A percentile compares a stretch with the other conserved stretches of the same genome.
These are phyloP conservation scores for Caenorhabditis tropicalis DNA, from an alignment of 1,140 invertebrate species.

Conservation along the genomic window DNA sequence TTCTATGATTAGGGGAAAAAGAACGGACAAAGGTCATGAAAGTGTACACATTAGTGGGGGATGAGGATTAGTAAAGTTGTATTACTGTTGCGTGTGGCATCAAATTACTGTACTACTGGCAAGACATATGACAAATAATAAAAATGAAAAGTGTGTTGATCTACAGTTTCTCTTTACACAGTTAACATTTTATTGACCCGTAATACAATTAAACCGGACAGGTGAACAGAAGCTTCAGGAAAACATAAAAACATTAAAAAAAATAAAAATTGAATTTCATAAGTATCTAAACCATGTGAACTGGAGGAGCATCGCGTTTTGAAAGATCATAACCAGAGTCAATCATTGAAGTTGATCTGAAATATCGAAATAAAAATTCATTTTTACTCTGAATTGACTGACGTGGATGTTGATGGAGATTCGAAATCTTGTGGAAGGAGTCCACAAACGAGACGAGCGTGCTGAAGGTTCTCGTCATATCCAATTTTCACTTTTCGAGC, in stretches of 20 bases:
- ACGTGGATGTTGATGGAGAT: slow-evolving; percentile 30
- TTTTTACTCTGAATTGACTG: too few relatives aligned
- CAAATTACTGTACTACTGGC: slow-evolving; percentile 6
- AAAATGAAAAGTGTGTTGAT: not conserved
- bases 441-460: slow-evolving; percentile 37
- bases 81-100: slow-evolving; percentile 37
- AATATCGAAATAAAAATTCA: too few relatives aligned
- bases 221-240: not conserved
- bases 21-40: slow-evolving; percentile 41
- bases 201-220: slow-evolving; percentile 22
- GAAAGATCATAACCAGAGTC: slow-evolving; percentile 50
- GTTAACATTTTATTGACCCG: slow-evolving; percentile 33
- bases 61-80: slow-evolving; percentile 14
- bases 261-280: not conserved
- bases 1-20: slow-evolving; percentile 8
- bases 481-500: slow-evolving; percentile 20
- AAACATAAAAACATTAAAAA: not conserved
- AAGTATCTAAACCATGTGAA: not conserved
- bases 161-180: not conserved
- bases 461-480: not conserved
- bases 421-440: slow-evolving; percentile 45
- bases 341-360: slow-evolving; percentile 39
- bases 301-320: slow-evolving; percentile 21
- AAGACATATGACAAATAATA: not conserved
- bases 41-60: slow-evolving; percentile 19